Evolutionary conservation across 2,888 invertebrate species (phyloP), one percentile per base, ranked within the genome.

Genomic region (Metopia argyrocephala): DNA sequence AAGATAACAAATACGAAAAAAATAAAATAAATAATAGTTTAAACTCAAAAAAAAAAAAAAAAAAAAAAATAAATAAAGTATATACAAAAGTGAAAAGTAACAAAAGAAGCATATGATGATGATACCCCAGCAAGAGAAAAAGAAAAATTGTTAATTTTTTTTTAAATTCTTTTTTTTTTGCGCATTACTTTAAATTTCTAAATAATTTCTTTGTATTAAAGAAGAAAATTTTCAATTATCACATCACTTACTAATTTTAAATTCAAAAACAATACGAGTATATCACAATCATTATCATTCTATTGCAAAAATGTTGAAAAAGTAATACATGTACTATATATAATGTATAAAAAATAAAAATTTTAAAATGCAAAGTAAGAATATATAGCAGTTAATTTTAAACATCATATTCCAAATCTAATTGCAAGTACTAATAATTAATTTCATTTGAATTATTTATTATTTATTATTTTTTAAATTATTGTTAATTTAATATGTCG

Each of bases 201-300:
- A 78, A 54, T 23, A 46, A 61, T 38, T 38, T 12, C 1, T 38
- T 38, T 12, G 9, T 38, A 12, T 38, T 38, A 12, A 38, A 38
- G 38, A 76, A 18, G n/a, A 52, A 61, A 48, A 38, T 65, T 59
- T n/a, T n/a, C n/a, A n/a, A 78, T 78, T 73, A 78, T 62, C 66
- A 50, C 61, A 74, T 69, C 62, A 57, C 68, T 64, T 74, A 79
- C 64, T 66, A 56, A 48, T 48, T 48, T 2, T 1, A 5, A 27
- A 56, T 18, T 23, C 23, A 54, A 23, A 52, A 7, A 25, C 7
- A 56, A 27, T 27, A 56, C 15, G n/a, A n/a, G n/a, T n/a, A n/a
- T n/a, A n/a, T n/a, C n/a, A n/a, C n/a, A n/a, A n/a, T n/a, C n/a
- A 20, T 20, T 48, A 48, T 48, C 1, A 48, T 18, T 7, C 6